Percentiles rank a stretch among this genome's conserved stretches.
phyloP scores from a whole-genome alignment of 2,888 invertebrate species.

The Gymnocheta viridis region DNA sequence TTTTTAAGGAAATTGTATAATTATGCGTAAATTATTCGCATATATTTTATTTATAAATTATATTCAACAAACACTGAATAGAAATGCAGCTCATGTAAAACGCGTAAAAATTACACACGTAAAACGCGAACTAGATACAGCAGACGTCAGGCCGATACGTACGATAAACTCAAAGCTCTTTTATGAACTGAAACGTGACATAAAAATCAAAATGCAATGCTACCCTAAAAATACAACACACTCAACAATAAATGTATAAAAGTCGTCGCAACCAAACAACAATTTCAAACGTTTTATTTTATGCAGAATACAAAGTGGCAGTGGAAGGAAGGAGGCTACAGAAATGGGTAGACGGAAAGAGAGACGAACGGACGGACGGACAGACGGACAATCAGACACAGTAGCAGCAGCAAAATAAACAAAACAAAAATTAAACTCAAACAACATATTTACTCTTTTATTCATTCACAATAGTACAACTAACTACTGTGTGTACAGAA shows the following conservation, averaged over 20 bases:
- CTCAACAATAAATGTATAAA: background rate
- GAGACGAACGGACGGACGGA: background rate
- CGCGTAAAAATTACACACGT: constrained; percentile 30
- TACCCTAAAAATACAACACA: constrained; percentile 65
- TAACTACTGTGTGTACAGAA: background rate
- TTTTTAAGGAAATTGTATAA: constrained; percentile 32
- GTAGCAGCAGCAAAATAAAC: constrained; percentile 25
- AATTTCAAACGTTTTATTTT: constrained; percentile 41
- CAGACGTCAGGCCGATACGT: constrained; percentile 34
- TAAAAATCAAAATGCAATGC: constrained; percentile 70
- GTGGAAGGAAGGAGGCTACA: constrained; percentile 4
- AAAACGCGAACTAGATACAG: background rate
- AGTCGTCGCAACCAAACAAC: constrained; percentile 11
- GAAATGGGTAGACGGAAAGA: background rate
- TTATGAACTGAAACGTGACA: constrained; percentile 71
- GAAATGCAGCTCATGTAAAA: constrained; percentile 32
- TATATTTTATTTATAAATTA: constrained; percentile 1
- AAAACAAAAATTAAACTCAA: constrained; percentile 22
- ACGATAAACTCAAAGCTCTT: constrained; percentile 70
- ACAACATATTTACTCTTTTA: constrained; percentile 2
- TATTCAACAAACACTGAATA: constrained; percentile 13
- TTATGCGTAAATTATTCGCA: constrained; percentile 37
- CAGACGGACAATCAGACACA: background rate
- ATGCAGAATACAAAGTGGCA: constrained; percentile 22
- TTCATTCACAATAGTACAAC: constrained; percentile 44